Conservation (phyloP, 2,113 vertebrate genomes). For the Poicephalus gulielmi region DNA sequence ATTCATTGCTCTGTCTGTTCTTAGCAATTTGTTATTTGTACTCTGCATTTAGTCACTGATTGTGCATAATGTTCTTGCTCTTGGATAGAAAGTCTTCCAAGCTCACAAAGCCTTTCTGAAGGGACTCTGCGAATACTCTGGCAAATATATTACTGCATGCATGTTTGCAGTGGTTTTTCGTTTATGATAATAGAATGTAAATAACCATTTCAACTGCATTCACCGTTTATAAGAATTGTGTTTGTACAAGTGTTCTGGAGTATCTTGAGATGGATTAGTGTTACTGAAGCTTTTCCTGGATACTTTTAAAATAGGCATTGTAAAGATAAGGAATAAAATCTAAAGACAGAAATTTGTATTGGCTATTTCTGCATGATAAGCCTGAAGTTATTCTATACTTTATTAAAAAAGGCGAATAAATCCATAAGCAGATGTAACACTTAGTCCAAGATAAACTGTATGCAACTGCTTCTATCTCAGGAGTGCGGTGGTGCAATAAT, state of each 20-base stretch:
- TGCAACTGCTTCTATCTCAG: neutral
- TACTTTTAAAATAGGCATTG: neutral
- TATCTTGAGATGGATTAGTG: neutral
- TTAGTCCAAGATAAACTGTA: neutral
- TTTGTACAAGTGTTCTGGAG: neutral
- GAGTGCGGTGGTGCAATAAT: neutral
- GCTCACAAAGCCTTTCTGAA: neutral
- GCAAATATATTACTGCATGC: neutral
- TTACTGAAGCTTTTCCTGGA: neutral
- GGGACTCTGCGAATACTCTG: neutral
- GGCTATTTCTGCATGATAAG: neutral
- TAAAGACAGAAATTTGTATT: neutral
- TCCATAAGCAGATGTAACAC: neutral
- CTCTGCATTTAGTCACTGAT: neutral
- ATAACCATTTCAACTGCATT: neutral
- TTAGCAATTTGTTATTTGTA: neutral
- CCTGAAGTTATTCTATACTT: neutral
- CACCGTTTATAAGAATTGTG: neutral
- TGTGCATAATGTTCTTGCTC: neutral
- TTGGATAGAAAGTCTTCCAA: neutral
- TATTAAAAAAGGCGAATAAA: neutral
- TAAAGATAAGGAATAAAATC: neutral
- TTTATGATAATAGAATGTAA: neutral
- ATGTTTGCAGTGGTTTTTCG: neutral
- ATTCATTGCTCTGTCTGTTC: neutral